Evolutionary conservation across 2,888 invertebrate species (phyloP), one percentile per base, ranked within the genome.

Genomic region (Trimorus sp.): DNA sequence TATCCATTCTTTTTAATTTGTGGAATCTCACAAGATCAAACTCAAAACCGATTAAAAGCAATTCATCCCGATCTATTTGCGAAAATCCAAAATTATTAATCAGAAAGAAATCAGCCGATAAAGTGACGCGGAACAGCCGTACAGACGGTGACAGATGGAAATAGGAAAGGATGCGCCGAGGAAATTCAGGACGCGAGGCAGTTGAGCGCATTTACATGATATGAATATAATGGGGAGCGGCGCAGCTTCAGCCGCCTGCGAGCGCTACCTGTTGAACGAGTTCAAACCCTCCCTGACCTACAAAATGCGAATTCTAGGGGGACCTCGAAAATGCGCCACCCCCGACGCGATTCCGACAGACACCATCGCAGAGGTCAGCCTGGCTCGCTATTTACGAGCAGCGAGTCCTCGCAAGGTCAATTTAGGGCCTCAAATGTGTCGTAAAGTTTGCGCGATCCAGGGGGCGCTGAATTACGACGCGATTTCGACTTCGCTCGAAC

Each of bases 191-290:
- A 63, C 74, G 79, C 76, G 83, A 69, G 83, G 85, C 85, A 85
- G 85, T 83, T 85, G 88, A 85, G 86, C 87, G 84, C 90, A 91
- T 91, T 91, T 91, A 90, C 91, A 91, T 91, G 90, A 91, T 91
- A 91, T 91, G 91, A 91, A 91, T 91, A 91, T 91, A 91, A 91
- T 91, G 89, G 89, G 90, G 91, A 89, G 90, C 88, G 89, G 83
- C 87, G 85, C 84, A 83, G 83, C 86, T 85, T 86, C 85, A 78
- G 70, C 37, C 62, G 83, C 63, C 84, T 85, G 83, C 87, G 86
- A 89, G 84, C 88, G 87, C 91, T 91, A 91, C 91, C 91, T 91
- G 91, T 91, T 91, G 91, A 90, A 89, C 82, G 85, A 88, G 88
- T 89, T 89, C 87, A 87, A 87, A 85, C 88, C 88, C 87, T 83